phyloP scores from a whole-genome alignment of 2,113 vertebrate species.

The Physeter macrocephalus region DNA sequence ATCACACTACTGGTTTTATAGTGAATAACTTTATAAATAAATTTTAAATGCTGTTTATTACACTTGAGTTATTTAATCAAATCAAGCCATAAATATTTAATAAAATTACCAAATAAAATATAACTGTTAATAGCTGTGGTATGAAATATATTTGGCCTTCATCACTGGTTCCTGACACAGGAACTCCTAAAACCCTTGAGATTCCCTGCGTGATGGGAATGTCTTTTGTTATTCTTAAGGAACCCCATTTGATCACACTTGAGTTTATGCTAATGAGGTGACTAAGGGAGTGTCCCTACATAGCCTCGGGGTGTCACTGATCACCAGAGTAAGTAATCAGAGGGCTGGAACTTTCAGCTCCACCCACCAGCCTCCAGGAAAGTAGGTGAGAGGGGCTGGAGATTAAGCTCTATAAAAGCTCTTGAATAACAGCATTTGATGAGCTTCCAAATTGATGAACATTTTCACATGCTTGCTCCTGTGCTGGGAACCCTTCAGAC shows the following conservation, averaged over 20 bases:
- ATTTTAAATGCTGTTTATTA: not conserved
- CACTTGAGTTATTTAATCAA: not conserved
- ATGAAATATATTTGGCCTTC: not conserved
- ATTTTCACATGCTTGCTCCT: not conserved
- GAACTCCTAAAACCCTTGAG: not conserved
- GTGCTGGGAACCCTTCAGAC: not conserved
- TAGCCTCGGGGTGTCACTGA: not conserved
- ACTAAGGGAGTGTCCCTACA: not conserved
- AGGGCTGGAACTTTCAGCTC: not conserved
- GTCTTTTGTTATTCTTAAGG: not conserved
- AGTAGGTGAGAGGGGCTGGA: not conserved
- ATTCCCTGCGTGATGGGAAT: not conserved
- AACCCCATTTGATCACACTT: not conserved
- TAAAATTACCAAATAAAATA: constrained; percentile 4
- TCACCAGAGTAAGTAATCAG: not conserved
- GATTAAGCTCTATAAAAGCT: not conserved
- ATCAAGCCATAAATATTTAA: not conserved
- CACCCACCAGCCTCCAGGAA: not conserved
- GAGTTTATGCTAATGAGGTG: not conserved
- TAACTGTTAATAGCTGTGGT: not conserved
- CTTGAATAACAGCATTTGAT: not conserved
- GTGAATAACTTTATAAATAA: not conserved
- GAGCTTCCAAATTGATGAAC: not conserved
- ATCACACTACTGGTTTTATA: not conserved
- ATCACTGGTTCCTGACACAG: not conserved